Conservation (phyloP, 2,797 vertebrate genomes). For the Pteropus rufus region DNA sequence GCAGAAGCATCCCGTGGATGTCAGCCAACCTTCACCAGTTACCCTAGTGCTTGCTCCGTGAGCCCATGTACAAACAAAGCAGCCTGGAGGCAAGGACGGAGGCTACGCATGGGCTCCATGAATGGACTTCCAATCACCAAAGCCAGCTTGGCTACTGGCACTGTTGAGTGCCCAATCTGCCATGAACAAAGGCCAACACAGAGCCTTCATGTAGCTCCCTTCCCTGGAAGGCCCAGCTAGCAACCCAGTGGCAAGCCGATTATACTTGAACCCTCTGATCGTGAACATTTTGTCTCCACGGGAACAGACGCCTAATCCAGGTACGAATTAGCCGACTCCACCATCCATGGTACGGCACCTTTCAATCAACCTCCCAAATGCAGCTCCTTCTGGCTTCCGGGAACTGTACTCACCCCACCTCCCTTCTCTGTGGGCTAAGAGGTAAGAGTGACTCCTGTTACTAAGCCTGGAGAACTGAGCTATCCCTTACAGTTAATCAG, state of each 20-base stretch:
- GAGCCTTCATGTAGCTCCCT: not conserved
- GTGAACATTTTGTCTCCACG: not conserved
- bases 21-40: not conserved
- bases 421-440: not conserved
- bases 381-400: not conserved
- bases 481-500: not conserved
- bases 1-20: accelerated
- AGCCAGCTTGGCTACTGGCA: not conserved
- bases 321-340: not conserved
- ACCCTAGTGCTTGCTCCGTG: not conserved
- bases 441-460: not conserved
- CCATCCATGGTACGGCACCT: not conserved
- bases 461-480: not conserved
- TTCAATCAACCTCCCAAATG: not conserved
- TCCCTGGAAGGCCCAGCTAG: not conserved
- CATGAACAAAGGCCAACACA: not conserved
- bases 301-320: not conserved
- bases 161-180: not conserved
- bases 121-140: not conserved
- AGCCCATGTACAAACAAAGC: not conserved
- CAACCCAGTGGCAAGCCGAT: not conserved
- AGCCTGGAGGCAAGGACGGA: too few relatives aligned
- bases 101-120: not conserved
- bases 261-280: not conserved
- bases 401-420: not conserved